These are phyloP conservation scores for Acanthornis magna DNA, from an alignment of 2,797 vertebrate genomes.

Conservation along the genomic window DNA sequence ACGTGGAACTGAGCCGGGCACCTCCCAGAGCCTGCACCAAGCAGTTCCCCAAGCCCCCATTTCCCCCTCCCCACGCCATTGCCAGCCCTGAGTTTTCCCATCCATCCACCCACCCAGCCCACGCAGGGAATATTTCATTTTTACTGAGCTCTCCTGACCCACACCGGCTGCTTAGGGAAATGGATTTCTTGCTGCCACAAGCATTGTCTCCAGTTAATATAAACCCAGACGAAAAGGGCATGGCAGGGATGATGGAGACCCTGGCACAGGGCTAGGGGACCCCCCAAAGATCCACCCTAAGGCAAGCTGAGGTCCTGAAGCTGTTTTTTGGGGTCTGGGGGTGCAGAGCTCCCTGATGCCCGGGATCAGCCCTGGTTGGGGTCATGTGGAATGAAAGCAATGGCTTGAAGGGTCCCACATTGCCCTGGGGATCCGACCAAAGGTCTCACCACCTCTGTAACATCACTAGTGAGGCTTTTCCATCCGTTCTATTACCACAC, in stretches of 20 bases:
- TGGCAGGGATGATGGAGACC: background rate
- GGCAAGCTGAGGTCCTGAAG: background rate
- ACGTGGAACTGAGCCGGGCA: rapidly evolving
- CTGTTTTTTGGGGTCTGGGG: background rate
- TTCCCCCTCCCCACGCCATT: rapidly evolving
- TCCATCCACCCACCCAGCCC: background rate
- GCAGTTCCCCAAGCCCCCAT: background rate
- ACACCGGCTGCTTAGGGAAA: background rate
- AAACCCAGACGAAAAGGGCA: background rate
- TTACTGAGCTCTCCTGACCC: background rate
- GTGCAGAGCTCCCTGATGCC: rapidly evolving
- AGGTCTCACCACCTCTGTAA: background rate
- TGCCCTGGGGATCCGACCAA: background rate
- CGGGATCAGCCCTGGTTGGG: background rate
- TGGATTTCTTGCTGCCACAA: background rate
- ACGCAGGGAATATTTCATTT: background rate
- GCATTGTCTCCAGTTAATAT: background rate
- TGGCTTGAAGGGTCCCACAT: background rate
- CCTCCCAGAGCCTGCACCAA: background rate
- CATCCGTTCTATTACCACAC: background rate
- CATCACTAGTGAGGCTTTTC: rapidly evolving
- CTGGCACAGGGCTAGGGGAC: rapidly evolving
- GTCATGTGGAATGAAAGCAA: background rate
- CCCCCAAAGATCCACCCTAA: background rate
- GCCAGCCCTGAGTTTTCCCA: background rate